Evolutionary conservation across 2,888 invertebrate genomes (phyloP).

Genomic region (Drosophila stalkeri): DNA sequence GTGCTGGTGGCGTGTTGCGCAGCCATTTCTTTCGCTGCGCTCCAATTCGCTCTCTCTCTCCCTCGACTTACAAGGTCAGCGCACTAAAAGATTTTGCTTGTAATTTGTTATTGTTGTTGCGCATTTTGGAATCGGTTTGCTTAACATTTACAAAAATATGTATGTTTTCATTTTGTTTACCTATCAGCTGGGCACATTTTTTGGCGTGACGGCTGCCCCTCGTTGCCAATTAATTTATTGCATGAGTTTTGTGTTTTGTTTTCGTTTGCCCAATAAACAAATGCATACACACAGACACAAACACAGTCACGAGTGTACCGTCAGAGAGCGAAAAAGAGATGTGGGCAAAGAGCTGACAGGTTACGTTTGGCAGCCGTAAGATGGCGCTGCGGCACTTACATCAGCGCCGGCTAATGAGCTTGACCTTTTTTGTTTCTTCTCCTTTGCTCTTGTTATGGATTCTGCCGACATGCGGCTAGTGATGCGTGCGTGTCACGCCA

Average conservation of each 20-base stretch:
- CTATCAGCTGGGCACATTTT: slow-evolving; percentile 35
- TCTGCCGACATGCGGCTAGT: slow-evolving; percentile 18
- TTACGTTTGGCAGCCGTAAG: slow-evolving; percentile 36
- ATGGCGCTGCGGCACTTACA: slow-evolving; percentile 46
- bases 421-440: slow-evolving; percentile 46
- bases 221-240: slow-evolving; percentile 61
- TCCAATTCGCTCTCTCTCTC: slow-evolving; percentile 29
- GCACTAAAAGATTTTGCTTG: slow-evolving; percentile 22
- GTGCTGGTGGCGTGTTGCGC: not conserved
- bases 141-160: slow-evolving; percentile 23
- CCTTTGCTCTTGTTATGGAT: slow-evolving; percentile 16
- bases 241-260: slow-evolving; percentile 47
- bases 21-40: slow-evolving; percentile 30
- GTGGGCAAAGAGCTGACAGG: slow-evolving; percentile 16
- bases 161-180: slow-evolving; percentile 39
- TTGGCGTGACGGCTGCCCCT: slow-evolving; percentile 46
- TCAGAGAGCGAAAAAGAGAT: not conserved
- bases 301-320: not conserved
- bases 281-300: slow-evolving; percentile 10
- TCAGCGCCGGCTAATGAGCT: slow-evolving; percentile 50
- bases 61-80: slow-evolving; percentile 23
- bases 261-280: slow-evolving; percentile 41
- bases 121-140: slow-evolving; percentile 29
- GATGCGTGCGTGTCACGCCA: slow-evolving; percentile 25
- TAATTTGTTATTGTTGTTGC: slow-evolving; percentile 28